Evolutionary conservation across 2,113 vertebrate genomes (phyloP), one percentile per base, ranked within the genome.

Genomic region (Nerophis lumbriciformis): DNA sequence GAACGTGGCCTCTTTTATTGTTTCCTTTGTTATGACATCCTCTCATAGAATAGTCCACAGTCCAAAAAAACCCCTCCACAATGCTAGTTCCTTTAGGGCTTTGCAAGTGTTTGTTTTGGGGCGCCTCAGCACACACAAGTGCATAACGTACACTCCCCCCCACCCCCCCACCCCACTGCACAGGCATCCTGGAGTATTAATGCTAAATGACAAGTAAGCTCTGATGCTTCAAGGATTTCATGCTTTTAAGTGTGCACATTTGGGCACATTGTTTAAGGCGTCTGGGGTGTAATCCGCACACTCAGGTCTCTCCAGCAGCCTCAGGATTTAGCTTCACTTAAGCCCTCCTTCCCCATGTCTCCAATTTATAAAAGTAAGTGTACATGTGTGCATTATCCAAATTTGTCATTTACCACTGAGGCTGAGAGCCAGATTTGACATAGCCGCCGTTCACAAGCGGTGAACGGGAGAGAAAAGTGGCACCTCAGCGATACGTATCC

Each of bases 161-260:
- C n/a, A 2, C 39, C 42, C 42, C 51, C 53, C 76, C 79, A 3
- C 3, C 80, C 83, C 71, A 67, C 75, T 82, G 80, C 83, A 69
- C 79, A 77, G 73, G 78, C 80, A 78, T 79, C 82, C 77, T 67
- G 62, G 85, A 88, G 88, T 87, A 88, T 88, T 89, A 90, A 90
- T 86, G 76, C 72, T 73, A 82, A 87, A 89, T 86, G 90, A 90
- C 90, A 90, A 82, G 80, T 75, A 65, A 62, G 68, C 81, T 69
- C 80, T 79, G 85, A 85, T 82, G 85, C 87, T 84, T 82, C 77
- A 76, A 84, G 84, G 85, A 90, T 90, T 87, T 87, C 84, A 86
- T 84, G 85, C 80, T 86, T 84, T 87, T 86, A 87, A 87, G 82
- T 88, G 86, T 84, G 84, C 87, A 83, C 85, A 86, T 90, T 90